phyloP scores from a whole-genome alignment of 2,113 vertebrate genomes.

The Platysternon megacephalum region DNA sequence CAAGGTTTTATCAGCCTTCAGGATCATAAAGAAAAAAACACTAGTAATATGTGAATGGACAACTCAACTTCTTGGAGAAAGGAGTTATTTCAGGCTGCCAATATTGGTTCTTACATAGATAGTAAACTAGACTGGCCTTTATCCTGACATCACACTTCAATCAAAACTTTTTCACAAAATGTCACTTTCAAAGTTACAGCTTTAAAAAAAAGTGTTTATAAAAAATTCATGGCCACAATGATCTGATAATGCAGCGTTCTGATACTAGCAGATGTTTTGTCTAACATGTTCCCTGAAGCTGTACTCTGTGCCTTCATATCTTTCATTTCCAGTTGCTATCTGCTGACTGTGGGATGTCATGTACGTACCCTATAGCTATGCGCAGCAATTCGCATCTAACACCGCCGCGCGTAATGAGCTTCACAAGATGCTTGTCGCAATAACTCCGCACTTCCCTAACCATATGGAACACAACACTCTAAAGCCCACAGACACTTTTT shows the following conservation, averaged over 20 bases:
- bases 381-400: constrained; percentile 84
- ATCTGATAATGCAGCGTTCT: constrained; percentile 88
- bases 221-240: constrained; percentile 89
- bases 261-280: constrained; percentile 93
- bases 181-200: constrained; percentile 86
- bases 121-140: constrained; percentile 74
- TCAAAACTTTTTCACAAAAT: constrained; percentile 82
- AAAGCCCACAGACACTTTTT: constrained; percentile 88
- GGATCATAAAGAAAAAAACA: neutral
- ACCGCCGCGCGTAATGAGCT: constrained; percentile 85
- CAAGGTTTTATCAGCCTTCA: neutral
- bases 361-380: constrained; percentile 88
- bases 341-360: constrained; percentile 89
- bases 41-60: neutral
- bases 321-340: constrained; percentile 89
- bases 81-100: constrained; percentile 34
- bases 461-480: constrained; percentile 90
- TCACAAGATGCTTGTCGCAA: constrained; percentile 88
- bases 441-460: constrained; percentile 87
- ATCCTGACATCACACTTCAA: constrained; percentile 79
- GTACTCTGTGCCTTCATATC: constrained; percentile 86
- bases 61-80: constrained; percentile 11
- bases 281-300: constrained; percentile 90
- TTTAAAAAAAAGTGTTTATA: constrained; percentile 82
- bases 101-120: constrained; percentile 17